Evolutionary conservation across 2,113 vertebrate species (phyloP).

Genomic region (Elephantulus edwardii): DNA sequence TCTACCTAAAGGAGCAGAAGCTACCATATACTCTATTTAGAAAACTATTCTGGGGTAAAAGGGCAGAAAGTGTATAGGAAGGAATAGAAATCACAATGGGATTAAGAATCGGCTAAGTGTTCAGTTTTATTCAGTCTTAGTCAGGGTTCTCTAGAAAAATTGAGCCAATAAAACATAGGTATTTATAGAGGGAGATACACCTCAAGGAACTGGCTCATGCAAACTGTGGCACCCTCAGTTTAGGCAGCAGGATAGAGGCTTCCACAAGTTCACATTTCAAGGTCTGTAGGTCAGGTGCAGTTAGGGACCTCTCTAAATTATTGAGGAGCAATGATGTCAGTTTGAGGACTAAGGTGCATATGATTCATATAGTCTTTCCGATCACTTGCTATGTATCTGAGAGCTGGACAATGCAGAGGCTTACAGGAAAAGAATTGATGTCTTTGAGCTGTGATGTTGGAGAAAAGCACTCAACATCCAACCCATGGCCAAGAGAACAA

Average conservation of each 20-base stretch:
- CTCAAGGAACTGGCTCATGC: background rate
- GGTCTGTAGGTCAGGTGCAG: background rate
- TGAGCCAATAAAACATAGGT: background rate
- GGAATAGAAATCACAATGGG: background rate
- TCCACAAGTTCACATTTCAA: background rate
- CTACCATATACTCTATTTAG: no score
- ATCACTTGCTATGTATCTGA: no score
- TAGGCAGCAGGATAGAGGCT: background rate
- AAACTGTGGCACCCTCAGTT: background rate
- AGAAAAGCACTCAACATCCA: no score
- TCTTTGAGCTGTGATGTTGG: no score
- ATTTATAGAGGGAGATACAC: background rate
- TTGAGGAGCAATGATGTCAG: no score
- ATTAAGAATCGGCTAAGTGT: background rate
- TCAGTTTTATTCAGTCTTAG: background rate
- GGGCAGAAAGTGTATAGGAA: background rate
- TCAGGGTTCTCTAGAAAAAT: background rate
- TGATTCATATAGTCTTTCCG: no score
- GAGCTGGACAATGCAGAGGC: no score
- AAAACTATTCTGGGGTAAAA: background rate
- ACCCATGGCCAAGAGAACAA: no score
- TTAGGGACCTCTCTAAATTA: no score
- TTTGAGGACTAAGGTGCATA: no score
- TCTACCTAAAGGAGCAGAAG: background rate
- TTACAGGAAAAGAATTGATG: no score